phyloP scores from a whole-genome alignment of 2,113 vertebrate genomes.

The Lagopus muta region DNA sequence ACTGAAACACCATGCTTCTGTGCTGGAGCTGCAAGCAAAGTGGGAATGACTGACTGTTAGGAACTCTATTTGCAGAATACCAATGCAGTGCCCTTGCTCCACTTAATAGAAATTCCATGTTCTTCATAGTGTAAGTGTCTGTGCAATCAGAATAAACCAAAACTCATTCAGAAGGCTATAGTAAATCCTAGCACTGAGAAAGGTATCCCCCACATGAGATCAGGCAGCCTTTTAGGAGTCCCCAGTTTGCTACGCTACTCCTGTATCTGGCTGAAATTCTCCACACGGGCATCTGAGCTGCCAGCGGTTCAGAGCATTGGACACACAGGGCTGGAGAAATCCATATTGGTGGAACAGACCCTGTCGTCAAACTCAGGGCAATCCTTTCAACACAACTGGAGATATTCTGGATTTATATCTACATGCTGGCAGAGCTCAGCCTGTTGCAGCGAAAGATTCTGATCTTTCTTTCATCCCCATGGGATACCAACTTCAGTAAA shows the following conservation, averaged over 20 bases:
- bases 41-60: not conserved
- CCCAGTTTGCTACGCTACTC: not conserved
- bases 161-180: not conserved
- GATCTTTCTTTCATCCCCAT: not conserved
- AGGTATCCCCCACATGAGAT: not conserved
- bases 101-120: not conserved
- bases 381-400: not conserved
- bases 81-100: not conserved
- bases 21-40: not conserved
- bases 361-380: not conserved
- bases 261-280: not conserved
- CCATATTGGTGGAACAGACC: not conserved
- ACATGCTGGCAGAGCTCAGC: not conserved
- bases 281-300: not conserved
- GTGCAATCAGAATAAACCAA: not conserved
- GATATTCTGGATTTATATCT: not conserved
- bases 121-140: not conserved
- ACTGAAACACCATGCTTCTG: fast-evolving
- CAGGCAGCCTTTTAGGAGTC: not conserved
- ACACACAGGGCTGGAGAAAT: fast-evolving
- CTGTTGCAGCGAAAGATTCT: not conserved
- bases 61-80: not conserved
- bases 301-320: not conserved
- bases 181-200: not conserved
- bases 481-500: not conserved